Base-by-base conservation (phyloP, 2,888 invertebrate genomes). In the Acanthoscelides obtectus region DNA sequence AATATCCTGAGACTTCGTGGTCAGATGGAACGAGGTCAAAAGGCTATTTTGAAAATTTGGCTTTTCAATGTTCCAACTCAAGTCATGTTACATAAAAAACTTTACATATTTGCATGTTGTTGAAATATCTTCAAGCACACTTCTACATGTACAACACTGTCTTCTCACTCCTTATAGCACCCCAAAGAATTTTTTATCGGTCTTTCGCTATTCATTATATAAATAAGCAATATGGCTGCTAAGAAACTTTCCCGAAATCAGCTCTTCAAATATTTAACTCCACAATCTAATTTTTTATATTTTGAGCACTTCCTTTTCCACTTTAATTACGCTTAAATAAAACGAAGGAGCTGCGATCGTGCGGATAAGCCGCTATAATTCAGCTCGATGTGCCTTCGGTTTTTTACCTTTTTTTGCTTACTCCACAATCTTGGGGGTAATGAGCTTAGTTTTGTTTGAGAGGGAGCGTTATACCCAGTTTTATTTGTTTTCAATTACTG, bases 401-500 rank as follows among this genome's bases (percentile, higher is more conserved):
- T 45, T n/a, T n/a, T 45, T 45, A 45, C 45, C n/a, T 67, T 67
- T 67, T 67, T 67, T 67, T 22, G 67, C 67, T 22, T 22, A 22
- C 22, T 67, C 67, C 20, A 22, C 67, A 22, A 19, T 67, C 67
- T 67, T 22, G 69, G 74, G 71, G 66, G 73, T 75, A 75, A 75
- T 75, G 72, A 75, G 76, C 73, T 72, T 73, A 72, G 72, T 73
- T 77, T 74, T 79, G 75, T 79, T 80, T 80, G 79, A 77, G n/a
- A n/a, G n/a, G 78, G 77, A 80, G 77, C 73, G 77, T 79, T 79
- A 79, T 75, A 70, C 72, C 71, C 71, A 75, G 73, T 74, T 74
- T 74, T 79, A 78, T 79, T 79, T 79, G 75, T 76, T 75, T 77
- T 74, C 72, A 75, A 77, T 76, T 78, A 78, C 75, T n/a, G n/a